Evolutionary conservation across 2,888 invertebrate genomes (phyloP), one percentile per base, ranked within the genome.

Genomic region (Rotaria macrura): DNA sequence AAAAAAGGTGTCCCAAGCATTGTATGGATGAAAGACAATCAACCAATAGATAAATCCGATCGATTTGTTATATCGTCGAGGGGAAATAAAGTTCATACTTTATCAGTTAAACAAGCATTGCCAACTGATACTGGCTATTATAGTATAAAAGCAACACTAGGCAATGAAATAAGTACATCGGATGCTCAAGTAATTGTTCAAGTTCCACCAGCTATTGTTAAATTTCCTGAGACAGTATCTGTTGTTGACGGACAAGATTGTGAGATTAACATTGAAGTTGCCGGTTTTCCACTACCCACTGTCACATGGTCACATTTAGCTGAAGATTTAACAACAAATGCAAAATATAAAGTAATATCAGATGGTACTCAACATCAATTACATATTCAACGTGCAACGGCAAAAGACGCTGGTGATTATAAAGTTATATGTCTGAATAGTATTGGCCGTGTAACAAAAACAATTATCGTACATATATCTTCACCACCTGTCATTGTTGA

Each of bases 291-390:
- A n/a, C 14, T 25, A n/a, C 79, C 79, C 4, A 12, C 10, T 20
- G 43, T 79, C 14, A 40, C 43, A 79, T 79, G 79, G 79, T 79
- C 79, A 43, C 34, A 43, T 43, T 43, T 79, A n/a, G 79, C 79
- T 79, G n/a, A 43, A 25, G 79, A 79, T 43, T 14, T 79, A 25
- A 25, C 5, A 43, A 12, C 95, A 94, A 95, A 88, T 87, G 88
- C 95, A 90, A 94, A 95, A 90, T 93, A 95, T 88, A 94, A 95
- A 89, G 93, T 96, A 40, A 93, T 95, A 85, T 94, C 95, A 89
- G 95, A 95, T 91, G 95, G 89, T 38, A 88, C 43, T n/a, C 25
- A 43, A 20, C 79, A 79, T 79, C 79, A 43, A 79, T 43, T 79
- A 79, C 79, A 10, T 43, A 79, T 79, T 43, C 40, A 43, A 43